Percentiles rank a stretch among this genome's conserved stretches.
These are phyloP conservation scores for Patagioenas fasciata DNA, from an alignment of 2,113 vertebrate species.

Conservation along the genomic window DNA sequence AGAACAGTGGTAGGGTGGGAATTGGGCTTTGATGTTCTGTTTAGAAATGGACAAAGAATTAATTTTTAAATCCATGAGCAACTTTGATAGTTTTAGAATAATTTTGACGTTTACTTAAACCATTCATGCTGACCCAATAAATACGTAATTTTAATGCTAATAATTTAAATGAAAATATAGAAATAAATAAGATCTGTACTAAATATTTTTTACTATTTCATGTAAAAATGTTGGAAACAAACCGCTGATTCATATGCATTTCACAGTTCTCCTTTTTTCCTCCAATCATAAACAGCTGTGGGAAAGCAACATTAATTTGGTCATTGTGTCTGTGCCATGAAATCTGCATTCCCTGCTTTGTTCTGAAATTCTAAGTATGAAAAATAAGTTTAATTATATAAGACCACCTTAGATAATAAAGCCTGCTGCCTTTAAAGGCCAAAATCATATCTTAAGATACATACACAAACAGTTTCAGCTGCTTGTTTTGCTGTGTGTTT, in stretches of 20 bases:
- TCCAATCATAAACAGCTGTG: not conserved
- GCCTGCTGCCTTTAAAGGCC: not conserved
- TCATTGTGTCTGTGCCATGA: not conserved
- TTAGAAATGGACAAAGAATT: not conserved
- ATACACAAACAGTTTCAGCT: slow-evolving; percentile 3
- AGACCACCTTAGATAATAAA: not conserved
- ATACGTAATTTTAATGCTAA: not conserved
- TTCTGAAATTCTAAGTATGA: not conserved
- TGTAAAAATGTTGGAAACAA: not conserved
- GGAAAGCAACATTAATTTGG: not conserved
- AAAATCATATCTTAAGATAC: not conserved
- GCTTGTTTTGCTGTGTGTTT: slow-evolving; percentile 18
- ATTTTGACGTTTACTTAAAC: not conserved
- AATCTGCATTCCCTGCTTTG: not conserved
- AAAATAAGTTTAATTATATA: slow-evolving; percentile 9
- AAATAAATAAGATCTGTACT: not conserved
- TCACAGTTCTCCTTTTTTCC: not conserved
- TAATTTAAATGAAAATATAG: not conserved
- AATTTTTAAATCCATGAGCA: not conserved
- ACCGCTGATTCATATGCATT: not conserved
- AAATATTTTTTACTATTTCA: not conserved
- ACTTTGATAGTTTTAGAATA: not conserved
- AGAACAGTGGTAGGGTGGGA: not conserved
- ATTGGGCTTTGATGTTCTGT: not conserved
- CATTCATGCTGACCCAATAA: not conserved